Evolutionary conservation across 2,888 invertebrate species (phyloP).

Genomic region (Ormyrus thymus): DNA sequence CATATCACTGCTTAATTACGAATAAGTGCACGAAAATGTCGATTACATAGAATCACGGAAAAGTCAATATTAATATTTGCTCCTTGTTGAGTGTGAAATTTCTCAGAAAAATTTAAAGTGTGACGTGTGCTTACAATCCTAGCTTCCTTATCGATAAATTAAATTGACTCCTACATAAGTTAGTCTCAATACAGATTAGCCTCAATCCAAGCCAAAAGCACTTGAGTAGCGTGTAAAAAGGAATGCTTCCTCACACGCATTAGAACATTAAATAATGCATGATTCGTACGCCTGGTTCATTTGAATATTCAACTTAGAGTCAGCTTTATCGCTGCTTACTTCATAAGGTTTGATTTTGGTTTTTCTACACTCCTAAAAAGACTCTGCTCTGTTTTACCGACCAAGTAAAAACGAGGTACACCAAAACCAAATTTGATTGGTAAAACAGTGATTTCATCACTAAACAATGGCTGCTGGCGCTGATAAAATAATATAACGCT

Average conservation of each 20-base stretch:
- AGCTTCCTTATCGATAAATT: slow-evolving; percentile 10
- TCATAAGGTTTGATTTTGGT: slow-evolving; percentile 21
- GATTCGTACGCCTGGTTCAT: slow-evolving; percentile 3
- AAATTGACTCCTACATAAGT: slow-evolving; percentile 24
- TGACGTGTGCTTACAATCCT: slow-evolving; percentile 20
- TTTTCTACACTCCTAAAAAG: not conserved
- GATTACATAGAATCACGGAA: no score
- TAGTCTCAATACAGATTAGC: slow-evolving; percentile 33
- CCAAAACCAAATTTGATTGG: not conserved
- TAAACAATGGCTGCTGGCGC: slow-evolving; percentile 18
- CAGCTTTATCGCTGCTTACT: not conserved
- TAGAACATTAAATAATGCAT: slow-evolving; percentile 26
- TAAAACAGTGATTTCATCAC: slow-evolving; percentile 8
- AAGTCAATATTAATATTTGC: not conserved
- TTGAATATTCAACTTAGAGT: slow-evolving; percentile 7
- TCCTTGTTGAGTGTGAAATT: not conserved
- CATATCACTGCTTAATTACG: no score
- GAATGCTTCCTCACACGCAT: slow-evolving; percentile 32
- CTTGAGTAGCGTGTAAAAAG: slow-evolving; percentile 32
- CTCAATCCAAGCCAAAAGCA: slow-evolving; percentile 29
- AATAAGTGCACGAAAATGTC: no score
- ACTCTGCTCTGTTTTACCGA: not conserved
- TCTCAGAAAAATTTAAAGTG: slow-evolving; percentile 30
- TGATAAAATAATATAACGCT: not conserved
- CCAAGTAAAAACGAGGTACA: not conserved